phyloP scores from a whole-genome alignment of 2,797 vertebrate species.

The Enteromius anoplus region DNA sequence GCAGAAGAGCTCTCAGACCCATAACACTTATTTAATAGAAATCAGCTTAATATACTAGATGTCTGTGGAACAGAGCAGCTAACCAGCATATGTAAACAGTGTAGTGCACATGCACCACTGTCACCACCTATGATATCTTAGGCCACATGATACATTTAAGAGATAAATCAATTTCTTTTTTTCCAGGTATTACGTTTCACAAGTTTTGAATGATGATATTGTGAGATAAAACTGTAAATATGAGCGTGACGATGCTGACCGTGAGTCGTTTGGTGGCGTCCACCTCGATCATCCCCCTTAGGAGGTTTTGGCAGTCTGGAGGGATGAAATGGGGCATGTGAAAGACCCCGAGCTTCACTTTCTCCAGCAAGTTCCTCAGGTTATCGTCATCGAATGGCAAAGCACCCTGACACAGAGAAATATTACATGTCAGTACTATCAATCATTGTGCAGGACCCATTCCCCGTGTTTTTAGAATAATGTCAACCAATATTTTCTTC shows the following conservation, averaged over 20 bases:
- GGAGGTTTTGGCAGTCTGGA: constrained; percentile 97
- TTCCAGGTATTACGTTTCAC: background rate
- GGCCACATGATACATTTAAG: background rate
- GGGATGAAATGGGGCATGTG: constrained; percentile 99
- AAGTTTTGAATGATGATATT: background rate
- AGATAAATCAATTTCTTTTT: background rate
- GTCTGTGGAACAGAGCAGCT: constrained; percentile 28
- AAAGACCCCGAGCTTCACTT: constrained; percentile 97
- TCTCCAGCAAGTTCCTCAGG: constrained; percentile 95
- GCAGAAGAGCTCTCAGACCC: constrained; percentile 30
- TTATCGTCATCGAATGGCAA: constrained; percentile 97
- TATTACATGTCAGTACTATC: background rate
- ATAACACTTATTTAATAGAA: constrained; percentile 49
- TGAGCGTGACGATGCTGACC: constrained; percentile 71
- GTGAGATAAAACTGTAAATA: background rate
- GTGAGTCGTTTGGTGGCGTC: constrained; percentile 92
- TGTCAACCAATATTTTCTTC: background rate
- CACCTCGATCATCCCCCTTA: constrained; percentile 99
- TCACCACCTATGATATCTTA: constrained; percentile 18
- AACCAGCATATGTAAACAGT: constrained; percentile 26
- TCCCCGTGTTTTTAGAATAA: background rate
- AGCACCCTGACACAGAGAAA: constrained; percentile 79
- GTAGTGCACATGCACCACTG: constrained; percentile 9
- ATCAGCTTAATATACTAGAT: constrained; percentile 48
- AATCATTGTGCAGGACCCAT: background rate